Conservation (phyloP, 2,113 vertebrate species). For the Clarias magur region DNA sequence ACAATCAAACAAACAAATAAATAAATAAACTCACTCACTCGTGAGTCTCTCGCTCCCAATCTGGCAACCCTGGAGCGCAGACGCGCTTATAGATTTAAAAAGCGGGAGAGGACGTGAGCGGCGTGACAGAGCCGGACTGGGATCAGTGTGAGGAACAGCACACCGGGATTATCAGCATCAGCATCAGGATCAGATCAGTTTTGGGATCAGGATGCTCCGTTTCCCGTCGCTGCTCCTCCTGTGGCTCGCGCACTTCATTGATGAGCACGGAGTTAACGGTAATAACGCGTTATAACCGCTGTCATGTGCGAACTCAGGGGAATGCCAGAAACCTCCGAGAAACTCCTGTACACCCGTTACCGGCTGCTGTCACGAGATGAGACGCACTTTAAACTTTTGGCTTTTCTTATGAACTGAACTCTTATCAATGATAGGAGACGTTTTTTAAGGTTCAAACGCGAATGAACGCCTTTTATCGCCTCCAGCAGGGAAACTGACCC, state of each 20-base stretch:
- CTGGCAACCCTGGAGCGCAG: constrained; percentile 56
- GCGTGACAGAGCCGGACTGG: constrained; percentile 69
- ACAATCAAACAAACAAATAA: no score
- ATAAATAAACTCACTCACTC: no score
- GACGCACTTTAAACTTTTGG: neutral
- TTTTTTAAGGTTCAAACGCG: neutral
- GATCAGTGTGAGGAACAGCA: constrained; percentile 19
- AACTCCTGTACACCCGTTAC: neutral
- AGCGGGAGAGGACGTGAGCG: constrained; percentile 81
- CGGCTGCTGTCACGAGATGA: no score
- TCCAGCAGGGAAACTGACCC: no score
- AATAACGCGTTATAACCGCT: constrained; percentile 59
- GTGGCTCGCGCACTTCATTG: constrained; percentile 80
- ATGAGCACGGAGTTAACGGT: constrained; percentile 83
- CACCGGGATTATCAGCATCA: constrained; percentile 41
- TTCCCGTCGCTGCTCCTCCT: constrained; percentile 76
- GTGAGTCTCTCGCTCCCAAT: neutral
- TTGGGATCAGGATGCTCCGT: constrained; percentile 77
- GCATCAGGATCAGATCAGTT: constrained; percentile 64
- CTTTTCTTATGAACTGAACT: neutral
- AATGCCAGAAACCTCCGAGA: no score
- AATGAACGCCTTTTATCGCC: no score
- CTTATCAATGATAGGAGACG: no score
- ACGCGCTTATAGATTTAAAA: constrained; percentile 90
- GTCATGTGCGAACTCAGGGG: neutral